Base-by-base conservation (phyloP, 2,888 invertebrate species). In the Acrocera orbiculus region DNA sequence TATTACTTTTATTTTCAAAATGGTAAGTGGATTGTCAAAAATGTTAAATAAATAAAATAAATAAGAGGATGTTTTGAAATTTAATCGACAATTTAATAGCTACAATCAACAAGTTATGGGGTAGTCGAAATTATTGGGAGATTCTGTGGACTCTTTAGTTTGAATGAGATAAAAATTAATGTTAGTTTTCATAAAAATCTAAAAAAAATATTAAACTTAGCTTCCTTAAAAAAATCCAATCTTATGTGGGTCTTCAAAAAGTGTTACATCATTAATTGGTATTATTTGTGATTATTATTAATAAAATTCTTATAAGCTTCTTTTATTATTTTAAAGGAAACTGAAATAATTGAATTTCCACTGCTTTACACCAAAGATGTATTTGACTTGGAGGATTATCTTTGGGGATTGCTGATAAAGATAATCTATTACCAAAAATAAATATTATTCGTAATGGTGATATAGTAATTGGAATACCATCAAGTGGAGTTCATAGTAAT, bases 291-390 rank as follows among this genome's bases (percentile, higher is more conserved):
- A 86, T 46, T 96, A 98, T 60, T 65, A n/a, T n/a, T n/a, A n/a
- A n/a, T n/a, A n/a, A n/a, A n/a, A n/a, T n/a, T n/a, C n/a, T n/a
- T n/a, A 5, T 30, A n/a, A n/a, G n/a, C n/a, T 24, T 8, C 16
- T 37, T 16, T 22, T 3, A 4, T 8, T 30, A 34, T 34, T 34
- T 20, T 49, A 52, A 1, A 46, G 90, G 79, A 71, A 33, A 87
- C 92, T 0, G 93, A 96, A 61, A 87, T 92, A 1, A 89, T 93
- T 0, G 90, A 92, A 56, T 83, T 93, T 78, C 93, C 96, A 0
- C 82, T 86, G 29, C 76, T 96, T 66, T 98, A 96, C 58, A 64
- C 66, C 22, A 62, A 70, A 0, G 79, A 78, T 2, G 83, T 86
- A 34, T 96, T 92, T 56, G 96, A 98, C 58, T 64, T 96, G 40